Evolutionary conservation across 2,113 vertebrate species (phyloP).

Genomic region (Heptranchias perlo): DNA sequence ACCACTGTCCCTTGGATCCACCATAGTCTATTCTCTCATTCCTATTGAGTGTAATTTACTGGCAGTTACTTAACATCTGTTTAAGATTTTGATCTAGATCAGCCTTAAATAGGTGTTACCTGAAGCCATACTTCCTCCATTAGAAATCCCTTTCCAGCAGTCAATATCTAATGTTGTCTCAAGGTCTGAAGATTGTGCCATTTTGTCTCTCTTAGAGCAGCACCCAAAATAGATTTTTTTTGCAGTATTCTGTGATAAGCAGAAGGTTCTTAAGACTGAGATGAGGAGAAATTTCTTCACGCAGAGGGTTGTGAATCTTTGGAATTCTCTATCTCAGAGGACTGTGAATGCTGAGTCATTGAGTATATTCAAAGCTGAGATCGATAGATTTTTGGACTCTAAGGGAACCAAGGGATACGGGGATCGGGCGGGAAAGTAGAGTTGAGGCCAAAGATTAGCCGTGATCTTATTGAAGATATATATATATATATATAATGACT

Average conservation of each 20-base stretch:
- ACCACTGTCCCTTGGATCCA: not conserved
- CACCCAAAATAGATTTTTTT: not conserved
- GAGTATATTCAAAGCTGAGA: too few species aligned
- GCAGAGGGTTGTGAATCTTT: too few species aligned
- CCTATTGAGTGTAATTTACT: not conserved
- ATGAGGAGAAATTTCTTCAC: too few species aligned
- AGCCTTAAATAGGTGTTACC: not conserved
- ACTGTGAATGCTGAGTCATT: too few species aligned
- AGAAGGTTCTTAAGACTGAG: too few species aligned
- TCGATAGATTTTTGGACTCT: too few species aligned
- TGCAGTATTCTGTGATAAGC: not conserved
- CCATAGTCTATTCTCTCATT: not conserved
- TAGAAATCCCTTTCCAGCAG: not conserved
- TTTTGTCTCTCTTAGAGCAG: not conserved
- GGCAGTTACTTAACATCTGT: not conserved
- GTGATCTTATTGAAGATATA: too few species aligned
- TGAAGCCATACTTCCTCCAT: not conserved
- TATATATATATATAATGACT: too few species aligned
- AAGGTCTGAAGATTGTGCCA: not conserved
- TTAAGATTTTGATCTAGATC: conserved; percentile 6
- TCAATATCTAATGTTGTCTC: not conserved
- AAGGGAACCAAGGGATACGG: too few species aligned
- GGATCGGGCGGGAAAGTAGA: too few species aligned
- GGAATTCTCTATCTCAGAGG: too few species aligned
- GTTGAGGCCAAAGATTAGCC: too few species aligned